phyloP scores from a whole-genome alignment of 2,113 vertebrate genomes.

The Noturus placidus region DNA sequence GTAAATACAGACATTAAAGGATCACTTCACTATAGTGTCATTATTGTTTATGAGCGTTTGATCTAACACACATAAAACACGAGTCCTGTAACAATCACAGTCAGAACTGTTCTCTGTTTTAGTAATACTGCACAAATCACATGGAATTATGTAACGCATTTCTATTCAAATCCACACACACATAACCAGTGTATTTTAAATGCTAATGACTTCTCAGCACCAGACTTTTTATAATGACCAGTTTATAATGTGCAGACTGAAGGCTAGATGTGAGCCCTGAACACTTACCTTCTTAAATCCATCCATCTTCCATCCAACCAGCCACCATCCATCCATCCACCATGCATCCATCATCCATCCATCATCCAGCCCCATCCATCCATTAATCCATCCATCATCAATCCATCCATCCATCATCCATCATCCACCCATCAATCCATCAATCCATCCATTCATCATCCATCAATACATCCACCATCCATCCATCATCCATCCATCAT shows the following conservation, averaged over 20 bases:
- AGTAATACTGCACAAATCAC: too few relatives aligned
- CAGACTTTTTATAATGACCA: not conserved
- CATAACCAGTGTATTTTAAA: not conserved
- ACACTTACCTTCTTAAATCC: not conserved
- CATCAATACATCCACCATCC: too few relatives aligned
- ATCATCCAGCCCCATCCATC: too few relatives aligned
- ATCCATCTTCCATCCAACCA: too few relatives aligned
- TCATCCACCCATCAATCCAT: too few relatives aligned
- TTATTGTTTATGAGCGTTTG: not conserved
- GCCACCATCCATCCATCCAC: too few relatives aligned
- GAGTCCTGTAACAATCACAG: not conserved
- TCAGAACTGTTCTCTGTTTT: not conserved
- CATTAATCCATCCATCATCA: too few relatives aligned
- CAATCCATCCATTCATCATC: too few relatives aligned
- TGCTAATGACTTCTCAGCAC: not conserved
- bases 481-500: too few relatives aligned
- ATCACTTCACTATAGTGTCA: not conserved
- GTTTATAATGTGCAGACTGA: not conserved
- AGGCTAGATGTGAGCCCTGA: not conserved
- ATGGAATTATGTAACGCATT: too few relatives aligned
- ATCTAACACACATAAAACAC: not conserved
- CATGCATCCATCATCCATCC: too few relatives aligned
- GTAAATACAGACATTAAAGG: not conserved
- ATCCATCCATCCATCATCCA: too few relatives aligned
- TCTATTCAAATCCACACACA: not conserved